Base-by-base conservation (phyloP, 1,140 invertebrate species). In the Macrobrachium nipponense region DNA sequence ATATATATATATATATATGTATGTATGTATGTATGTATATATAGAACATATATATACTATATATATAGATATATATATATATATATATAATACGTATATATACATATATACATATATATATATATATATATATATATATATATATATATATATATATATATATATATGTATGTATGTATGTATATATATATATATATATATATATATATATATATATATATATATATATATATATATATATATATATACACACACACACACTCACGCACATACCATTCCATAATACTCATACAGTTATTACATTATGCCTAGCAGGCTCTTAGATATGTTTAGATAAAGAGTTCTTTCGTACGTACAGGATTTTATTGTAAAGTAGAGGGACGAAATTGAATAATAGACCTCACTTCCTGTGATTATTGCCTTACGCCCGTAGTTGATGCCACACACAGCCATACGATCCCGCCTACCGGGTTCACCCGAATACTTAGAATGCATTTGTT, bases 41-140 rank as follows among this genome's bases (percentile, higher is more conserved):
- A 70, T n/a, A 70, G 5, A 70, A 1, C 7, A 23, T n/a, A 70
- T n/a, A 70, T n/a, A 70, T n/a, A 70, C 4, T n/a, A 70, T 0
- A 27, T n/a, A 70, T 70, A 27, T 70, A 27, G 27, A 27, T 23
- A 17, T 70, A 27, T 23, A 27, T 70, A 27, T 70, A 27, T 15
- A 23, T 70, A 27, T 23, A 70, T 70, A 27, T 70, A 70, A 36
- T 70, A 27, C 15, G 27, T 70, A 70, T n/a, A 68, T 68, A 66
- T 66, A 66, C 12, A 66, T 66, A 66, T 66, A 8, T 66, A 66
- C 12, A 66, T 66, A 66, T 66, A 23, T 66, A 23, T 66, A 23
- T 17, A 23, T 66, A 23, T 66, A 23, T 66, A 23, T 66, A 20
- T 68, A 20, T 68, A 20, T 68, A 20, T 68, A 20, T 68, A 20